A percentile compares a stretch with the other conserved stretches of the same genome.
phyloP scores from a whole-genome alignment of 2,797 vertebrate genomes.

The Podarcis siculus region DNA sequence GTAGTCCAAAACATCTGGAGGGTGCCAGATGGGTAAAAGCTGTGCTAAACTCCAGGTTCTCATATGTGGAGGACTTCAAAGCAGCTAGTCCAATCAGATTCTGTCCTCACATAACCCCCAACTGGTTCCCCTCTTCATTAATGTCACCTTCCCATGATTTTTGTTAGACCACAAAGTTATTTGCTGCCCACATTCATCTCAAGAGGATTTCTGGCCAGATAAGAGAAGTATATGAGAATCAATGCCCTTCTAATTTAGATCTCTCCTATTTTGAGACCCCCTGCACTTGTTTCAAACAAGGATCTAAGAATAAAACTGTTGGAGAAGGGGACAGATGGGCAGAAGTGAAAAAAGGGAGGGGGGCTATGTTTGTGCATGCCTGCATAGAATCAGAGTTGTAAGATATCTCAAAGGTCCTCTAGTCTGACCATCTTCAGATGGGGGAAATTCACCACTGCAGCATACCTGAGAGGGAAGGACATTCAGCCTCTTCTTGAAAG shows the following conservation, averaged over 20 bases:
- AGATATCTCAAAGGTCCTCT: neutral
- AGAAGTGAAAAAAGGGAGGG: neutral
- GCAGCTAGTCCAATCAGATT: neutral
- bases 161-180: neutral
- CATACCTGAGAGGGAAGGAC: neutral
- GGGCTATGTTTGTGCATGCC: neutral
- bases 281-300: neutral
- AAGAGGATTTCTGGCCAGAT: neutral
- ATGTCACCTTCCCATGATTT: neutral
- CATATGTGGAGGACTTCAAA: neutral
- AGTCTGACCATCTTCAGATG: neutral
- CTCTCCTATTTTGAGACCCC: neutral
- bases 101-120: neutral
- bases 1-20: too few relatives aligned
- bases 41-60: neutral
- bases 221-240: neutral
- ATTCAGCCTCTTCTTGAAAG: neutral
- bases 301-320: neutral
- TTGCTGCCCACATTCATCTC: neutral
- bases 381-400: neutral
- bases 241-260: too few relatives aligned
- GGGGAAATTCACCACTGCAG: neutral
- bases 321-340: too few relatives aligned
- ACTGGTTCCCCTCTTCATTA: neutral
- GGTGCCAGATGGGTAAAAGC: too few relatives aligned